Percentiles rank a stretch among this genome's conserved stretches.
These are phyloP conservation scores for Lemur catta DNA, from an alignment of 2,797 vertebrate species.

Conservation along the genomic window DNA sequence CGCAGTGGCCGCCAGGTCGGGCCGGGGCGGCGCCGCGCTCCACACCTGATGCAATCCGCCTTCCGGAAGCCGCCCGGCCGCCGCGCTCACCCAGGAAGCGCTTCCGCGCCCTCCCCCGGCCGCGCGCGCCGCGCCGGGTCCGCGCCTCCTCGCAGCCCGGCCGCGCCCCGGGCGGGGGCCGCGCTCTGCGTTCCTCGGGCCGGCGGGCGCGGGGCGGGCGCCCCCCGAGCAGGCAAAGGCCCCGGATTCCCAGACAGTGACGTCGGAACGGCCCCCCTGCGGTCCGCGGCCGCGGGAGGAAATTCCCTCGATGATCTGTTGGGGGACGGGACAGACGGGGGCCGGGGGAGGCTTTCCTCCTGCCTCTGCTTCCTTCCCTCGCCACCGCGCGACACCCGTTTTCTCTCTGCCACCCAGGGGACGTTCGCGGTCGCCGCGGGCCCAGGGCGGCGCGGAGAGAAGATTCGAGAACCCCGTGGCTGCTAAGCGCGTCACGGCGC, in stretches of 20 bases:
- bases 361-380: not conserved
- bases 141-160: accelerated
- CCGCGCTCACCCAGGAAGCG: slow-evolving; percentile 76
- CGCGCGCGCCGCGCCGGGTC: not conserved
- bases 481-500: not conserved
- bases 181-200: not conserved
- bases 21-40: not conserved
- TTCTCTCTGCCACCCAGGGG: not conserved
- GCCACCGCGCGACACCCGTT: not conserved
- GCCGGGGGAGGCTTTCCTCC: not conserved
- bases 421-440: not conserved
- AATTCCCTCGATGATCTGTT: not conserved
- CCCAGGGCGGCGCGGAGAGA: not conserved
- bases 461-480: not conserved
- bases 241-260: not conserved
- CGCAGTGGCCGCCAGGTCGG: slow-evolving; percentile 69
- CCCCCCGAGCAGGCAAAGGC: not conserved
- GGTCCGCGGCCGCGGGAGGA: not conserved
- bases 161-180: not conserved
- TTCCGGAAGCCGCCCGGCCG: slow-evolving; percentile 78
- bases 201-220: not conserved
- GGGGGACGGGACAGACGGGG: not conserved
- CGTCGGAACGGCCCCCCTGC: not conserved
- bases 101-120: slow-evolving; percentile 62
- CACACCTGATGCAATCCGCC: slow-evolving; percentile 79